These are phyloP conservation scores for Origma solitaria DNA, from an alignment of 2,113 vertebrate species.

Conservation along the genomic window DNA sequence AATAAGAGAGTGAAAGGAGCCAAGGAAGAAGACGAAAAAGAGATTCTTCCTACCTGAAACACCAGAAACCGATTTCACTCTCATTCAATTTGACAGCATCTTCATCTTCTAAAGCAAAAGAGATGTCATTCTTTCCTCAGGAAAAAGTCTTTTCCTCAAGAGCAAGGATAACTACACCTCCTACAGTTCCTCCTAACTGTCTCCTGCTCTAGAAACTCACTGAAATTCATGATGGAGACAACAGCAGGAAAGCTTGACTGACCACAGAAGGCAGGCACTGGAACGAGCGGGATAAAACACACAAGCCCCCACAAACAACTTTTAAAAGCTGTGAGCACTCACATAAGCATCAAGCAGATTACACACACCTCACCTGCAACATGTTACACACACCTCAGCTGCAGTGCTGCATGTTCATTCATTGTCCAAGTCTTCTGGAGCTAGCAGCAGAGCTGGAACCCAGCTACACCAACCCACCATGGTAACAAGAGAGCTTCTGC, in stretches of 20 bases:
- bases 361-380: neutral
- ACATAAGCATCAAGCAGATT: neutral
- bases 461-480: neutral
- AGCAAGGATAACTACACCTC: neutral
- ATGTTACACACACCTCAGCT: neutral
- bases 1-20: neutral
- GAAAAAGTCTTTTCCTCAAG: neutral
- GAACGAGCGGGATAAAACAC: neutral
- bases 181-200: neutral
- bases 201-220: neutral
- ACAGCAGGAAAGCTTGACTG: rapidly evolving
- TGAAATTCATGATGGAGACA: rapidly evolving
- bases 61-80: neutral
- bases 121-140: neutral
- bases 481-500: neutral
- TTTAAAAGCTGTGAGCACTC: neutral
- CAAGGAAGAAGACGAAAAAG: neutral
- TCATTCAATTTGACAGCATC: neutral
- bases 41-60: neutral
- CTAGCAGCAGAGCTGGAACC: neutral
- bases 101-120: neutral
- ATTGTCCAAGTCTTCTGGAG: neutral
- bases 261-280: neutral
- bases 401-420: rapidly evolving
- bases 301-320: neutral